These are phyloP conservation scores for Phenganax marumi DNA, from an alignment of 92 coral and sea anemone species.

Conservation along the genomic window DNA sequence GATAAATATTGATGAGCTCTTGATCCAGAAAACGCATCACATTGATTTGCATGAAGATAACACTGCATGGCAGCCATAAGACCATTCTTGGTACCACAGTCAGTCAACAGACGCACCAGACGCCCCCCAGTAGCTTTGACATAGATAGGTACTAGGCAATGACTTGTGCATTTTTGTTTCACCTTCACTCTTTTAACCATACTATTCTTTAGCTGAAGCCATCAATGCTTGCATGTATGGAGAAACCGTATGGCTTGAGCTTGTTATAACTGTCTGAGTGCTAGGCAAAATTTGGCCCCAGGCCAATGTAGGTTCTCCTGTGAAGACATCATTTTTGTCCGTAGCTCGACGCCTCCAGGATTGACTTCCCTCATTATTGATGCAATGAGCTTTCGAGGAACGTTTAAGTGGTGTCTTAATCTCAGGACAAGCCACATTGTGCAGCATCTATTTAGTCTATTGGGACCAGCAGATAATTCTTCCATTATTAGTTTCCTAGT, in stretches of 20 bases:
- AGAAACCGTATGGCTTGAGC: slow-evolving; percentile 63
- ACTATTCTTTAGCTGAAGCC: slow-evolving; percentile 63
- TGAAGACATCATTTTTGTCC: slow-evolving; percentile 42
- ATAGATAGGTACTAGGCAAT: slow-evolving; percentile 53
- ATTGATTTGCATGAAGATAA: slow-evolving; percentile 59
- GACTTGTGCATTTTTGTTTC: slow-evolving; percentile 60
- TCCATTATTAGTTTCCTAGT: slow-evolving; percentile 43
- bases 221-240: slow-evolving; percentile 65
- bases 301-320: slow-evolving; percentile 51
- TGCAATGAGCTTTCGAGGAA: slow-evolving; percentile 47
- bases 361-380: slow-evolving; percentile 49
- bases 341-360: slow-evolving; percentile 51
- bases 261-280: slow-evolving; percentile 67
- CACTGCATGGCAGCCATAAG: slow-evolving; percentile 63
- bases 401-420: slow-evolving; percentile 49
- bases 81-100: slow-evolving; percentile 68
- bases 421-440: slow-evolving; percentile 59
- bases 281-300: slow-evolving; percentile 66
- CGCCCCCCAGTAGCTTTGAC: slow-evolving; percentile 61
- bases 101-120: slow-evolving; percentile 55
- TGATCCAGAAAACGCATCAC: slow-evolving; percentile 57
- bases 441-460: slow-evolving; percentile 40
- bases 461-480: slow-evolving; percentile 48
- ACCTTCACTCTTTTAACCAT: slow-evolving; percentile 65
- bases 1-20: slow-evolving; percentile 60